Evolutionary conservation across 1,140 invertebrate species (phyloP).

Genomic region (Zaprionus tsacasi): DNA sequence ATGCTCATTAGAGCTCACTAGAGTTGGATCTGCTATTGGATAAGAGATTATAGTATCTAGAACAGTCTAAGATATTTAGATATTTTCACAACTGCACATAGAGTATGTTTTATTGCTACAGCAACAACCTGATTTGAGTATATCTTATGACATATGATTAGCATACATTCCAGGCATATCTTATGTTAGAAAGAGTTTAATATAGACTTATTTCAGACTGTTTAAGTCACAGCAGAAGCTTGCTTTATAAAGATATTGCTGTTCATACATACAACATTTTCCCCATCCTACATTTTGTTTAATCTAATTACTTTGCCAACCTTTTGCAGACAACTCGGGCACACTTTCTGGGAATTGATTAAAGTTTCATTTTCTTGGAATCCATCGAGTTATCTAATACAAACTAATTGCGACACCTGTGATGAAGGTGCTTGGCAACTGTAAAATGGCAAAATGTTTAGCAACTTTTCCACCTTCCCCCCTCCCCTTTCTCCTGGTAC

Average conservation of each 20-base stretch:
- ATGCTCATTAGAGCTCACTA: not conserved
- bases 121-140: too few relatives aligned
- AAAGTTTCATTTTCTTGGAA: not conserved
- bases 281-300: not conserved
- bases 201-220: not conserved
- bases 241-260: too few relatives aligned
- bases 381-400: constrained; percentile 17
- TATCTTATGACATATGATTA: too few relatives aligned
- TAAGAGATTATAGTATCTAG: not conserved
- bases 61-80: not conserved
- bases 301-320: not conserved
- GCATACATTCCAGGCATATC: too few relatives aligned
- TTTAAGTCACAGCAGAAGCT: too few relatives aligned
- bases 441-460: constrained; percentile 21
- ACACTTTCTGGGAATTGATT: not conserved
- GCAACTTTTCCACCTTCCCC: constrained; percentile 3
- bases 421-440: not conserved
- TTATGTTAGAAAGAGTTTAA: not conserved
- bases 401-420: constrained; percentile 21
- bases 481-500: not conserved
- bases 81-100: not conserved
- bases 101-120: not conserved
- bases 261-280: not conserved
- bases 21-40: not conserved
- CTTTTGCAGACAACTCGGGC: not conserved